phyloP scores from a whole-genome alignment of 2,888 invertebrate genomes.

The Drosophila engyochracea region DNA sequence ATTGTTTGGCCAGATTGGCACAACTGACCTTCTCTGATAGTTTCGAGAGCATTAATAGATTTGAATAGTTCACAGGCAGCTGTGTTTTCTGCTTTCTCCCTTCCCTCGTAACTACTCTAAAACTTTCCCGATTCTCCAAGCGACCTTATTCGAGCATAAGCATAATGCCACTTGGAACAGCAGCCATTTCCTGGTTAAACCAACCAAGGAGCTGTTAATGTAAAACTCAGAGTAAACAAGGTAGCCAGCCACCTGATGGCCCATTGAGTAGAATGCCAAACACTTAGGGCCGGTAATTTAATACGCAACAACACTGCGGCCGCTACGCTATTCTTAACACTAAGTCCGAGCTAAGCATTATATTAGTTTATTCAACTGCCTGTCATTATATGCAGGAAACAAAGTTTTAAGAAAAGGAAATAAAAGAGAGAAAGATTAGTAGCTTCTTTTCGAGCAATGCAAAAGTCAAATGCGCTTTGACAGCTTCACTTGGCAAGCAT shows the following conservation, averaged over 20 bases:
- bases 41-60: slow-evolving; percentile 44
- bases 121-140: slow-evolving; percentile 11
- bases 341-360: slow-evolving; percentile 40
- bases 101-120: neutral
- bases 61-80: slow-evolving; percentile 38
- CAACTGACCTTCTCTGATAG: slow-evolving; percentile 27
- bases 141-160: slow-evolving; percentile 13
- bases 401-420: slow-evolving; percentile 16
- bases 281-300: slow-evolving; percentile 54
- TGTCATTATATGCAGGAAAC: slow-evolving; percentile 54
- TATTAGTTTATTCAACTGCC: slow-evolving; percentile 58
- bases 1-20: slow-evolving; percentile 10
- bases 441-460: slow-evolving; percentile 33
- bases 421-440: slow-evolving; percentile 1
- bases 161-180: slow-evolving; percentile 20
- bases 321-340: slow-evolving; percentile 12
- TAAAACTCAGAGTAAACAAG: slow-evolving; percentile 24
- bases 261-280: slow-evolving; percentile 40
- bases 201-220: slow-evolving; percentile 14
- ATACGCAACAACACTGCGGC: slow-evolving; percentile 28
- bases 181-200: slow-evolving; percentile 36
- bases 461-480: slow-evolving; percentile 73
- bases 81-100: neutral
- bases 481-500: slow-evolving; percentile 53
- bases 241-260: slow-evolving; percentile 55